These are phyloP conservation scores for Anarhynchus alexandrinus DNA, from an alignment of 2,113 vertebrate species.

Conservation along the genomic window DNA sequence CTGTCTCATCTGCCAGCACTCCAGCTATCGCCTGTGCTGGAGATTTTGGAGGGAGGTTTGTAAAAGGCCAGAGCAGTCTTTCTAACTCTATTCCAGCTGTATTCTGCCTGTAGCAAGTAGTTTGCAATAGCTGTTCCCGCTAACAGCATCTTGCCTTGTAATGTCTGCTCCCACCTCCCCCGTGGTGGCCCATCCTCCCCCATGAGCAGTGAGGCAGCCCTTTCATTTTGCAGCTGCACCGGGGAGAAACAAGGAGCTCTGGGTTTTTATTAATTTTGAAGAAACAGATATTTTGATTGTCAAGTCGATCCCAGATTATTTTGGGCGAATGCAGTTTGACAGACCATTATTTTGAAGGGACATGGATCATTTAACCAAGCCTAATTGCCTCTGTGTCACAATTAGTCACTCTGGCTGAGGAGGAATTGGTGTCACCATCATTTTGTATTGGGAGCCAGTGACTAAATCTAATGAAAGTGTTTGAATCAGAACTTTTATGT, in stretches of 20 bases:
- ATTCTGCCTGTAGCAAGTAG: neutral
- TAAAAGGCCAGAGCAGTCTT: neutral
- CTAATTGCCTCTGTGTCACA: constrained; percentile 58
- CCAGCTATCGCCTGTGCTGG: neutral
- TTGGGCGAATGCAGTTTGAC: constrained; percentile 16
- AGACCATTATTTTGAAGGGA: constrained; percentile 47
- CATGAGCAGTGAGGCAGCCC: neutral
- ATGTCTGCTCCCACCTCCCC: neutral
- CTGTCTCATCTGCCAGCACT: neutral
- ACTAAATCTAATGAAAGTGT: constrained; percentile 41
- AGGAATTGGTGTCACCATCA: constrained; percentile 28
- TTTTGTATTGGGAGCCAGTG: constrained; percentile 27
- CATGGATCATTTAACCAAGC: constrained; percentile 62
- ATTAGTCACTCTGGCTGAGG: constrained; percentile 51
- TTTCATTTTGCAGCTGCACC: neutral
- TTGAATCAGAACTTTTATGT: constrained; percentile 29
- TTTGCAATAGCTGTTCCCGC: neutral
- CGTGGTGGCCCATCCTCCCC: neutral
- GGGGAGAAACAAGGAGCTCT: neutral
- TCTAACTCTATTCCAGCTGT: neutral
- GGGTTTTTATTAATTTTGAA: constrained; percentile 37
- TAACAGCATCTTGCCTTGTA: neutral
- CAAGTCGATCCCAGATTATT: constrained; percentile 50
- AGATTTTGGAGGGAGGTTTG: neutral
- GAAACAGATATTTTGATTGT: constrained; percentile 44